These are phyloP conservation scores for Dysdera silvatica DNA, from an alignment of 1,140 invertebrate genomes.

Conservation along the genomic window DNA sequence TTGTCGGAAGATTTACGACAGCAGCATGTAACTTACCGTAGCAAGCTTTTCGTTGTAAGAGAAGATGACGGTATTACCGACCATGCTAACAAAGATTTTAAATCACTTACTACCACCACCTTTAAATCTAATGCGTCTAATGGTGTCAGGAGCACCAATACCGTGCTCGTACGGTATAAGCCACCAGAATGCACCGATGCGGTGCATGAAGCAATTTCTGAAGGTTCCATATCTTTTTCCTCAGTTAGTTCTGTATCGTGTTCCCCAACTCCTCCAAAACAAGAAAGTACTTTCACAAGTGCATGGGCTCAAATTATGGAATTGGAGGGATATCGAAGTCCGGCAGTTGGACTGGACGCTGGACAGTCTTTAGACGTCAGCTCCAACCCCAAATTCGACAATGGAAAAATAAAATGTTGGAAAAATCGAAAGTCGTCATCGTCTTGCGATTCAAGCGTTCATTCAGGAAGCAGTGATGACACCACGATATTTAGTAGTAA, in stretches of 20 bases:
- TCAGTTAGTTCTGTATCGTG: no score
- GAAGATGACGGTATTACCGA: background rate
- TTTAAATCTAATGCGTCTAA: constrained; percentile 18
- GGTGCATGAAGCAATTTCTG: no score
- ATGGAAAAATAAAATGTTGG: no score
- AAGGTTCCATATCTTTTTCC: no score
- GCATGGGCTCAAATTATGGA: constrained; percentile 29
- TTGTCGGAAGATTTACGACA: background rate
- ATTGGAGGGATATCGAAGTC: constrained; percentile 22
- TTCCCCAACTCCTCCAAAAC: no score
- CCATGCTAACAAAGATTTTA: background rate
- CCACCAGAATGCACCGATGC: background rate
- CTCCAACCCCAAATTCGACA: no score
- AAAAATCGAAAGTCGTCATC: no score
- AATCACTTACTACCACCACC: constrained; percentile 15
- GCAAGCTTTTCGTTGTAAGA: constrained; percentile 17
- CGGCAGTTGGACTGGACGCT: constrained; percentile 19
- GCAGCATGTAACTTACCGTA: background rate
- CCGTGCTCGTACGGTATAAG: constrained; percentile 20
- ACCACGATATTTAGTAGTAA: no score
- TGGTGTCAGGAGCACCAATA: constrained; percentile 19
- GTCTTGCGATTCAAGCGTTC: no score
- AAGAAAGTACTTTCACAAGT: constrained; percentile 15
- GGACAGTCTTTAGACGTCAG: no score
- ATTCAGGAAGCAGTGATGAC: no score